Evolutionary conservation across 2,113 vertebrate species (phyloP).

Genomic region (Naja naja): DNA sequence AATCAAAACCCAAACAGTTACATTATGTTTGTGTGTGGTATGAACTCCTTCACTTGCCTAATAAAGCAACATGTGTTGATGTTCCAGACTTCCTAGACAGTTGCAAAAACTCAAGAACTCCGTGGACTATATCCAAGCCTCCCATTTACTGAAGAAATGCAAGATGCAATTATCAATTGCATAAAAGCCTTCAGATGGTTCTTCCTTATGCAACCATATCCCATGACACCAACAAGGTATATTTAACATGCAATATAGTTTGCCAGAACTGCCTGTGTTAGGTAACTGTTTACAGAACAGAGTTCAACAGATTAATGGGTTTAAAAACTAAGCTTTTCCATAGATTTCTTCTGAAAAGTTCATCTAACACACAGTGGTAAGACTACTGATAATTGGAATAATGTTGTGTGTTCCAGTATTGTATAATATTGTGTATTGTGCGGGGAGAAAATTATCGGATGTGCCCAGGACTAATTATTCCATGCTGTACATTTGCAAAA

Average conservation of each 20-base stretch:
- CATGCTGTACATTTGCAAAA: background rate
- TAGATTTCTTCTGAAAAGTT: background rate
- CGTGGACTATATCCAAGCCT: background rate
- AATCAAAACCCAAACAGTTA: background rate
- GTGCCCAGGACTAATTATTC: conserved; percentile 8
- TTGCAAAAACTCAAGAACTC: background rate
- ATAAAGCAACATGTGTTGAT: background rate
- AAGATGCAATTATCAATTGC: background rate
- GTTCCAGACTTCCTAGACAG: background rate
- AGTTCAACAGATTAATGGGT: background rate
- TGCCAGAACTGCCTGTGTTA: background rate
- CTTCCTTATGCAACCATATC: background rate
- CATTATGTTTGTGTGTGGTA: background rate
- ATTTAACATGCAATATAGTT: background rate
- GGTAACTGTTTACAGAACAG: background rate
- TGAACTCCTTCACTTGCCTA: background rate
- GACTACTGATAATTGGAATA: background rate
- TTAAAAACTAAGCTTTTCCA: background rate
- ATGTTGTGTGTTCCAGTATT: background rate
- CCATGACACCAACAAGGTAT: background rate
- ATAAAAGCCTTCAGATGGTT: background rate
- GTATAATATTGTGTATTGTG: background rate
- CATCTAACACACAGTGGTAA: background rate
- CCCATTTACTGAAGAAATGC: background rate
- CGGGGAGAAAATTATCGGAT: background rate